These are phyloP conservation scores for Ictalurus furcatus DNA, from an alignment of 2,113 vertebrate species.

Conservation along the genomic window DNA sequence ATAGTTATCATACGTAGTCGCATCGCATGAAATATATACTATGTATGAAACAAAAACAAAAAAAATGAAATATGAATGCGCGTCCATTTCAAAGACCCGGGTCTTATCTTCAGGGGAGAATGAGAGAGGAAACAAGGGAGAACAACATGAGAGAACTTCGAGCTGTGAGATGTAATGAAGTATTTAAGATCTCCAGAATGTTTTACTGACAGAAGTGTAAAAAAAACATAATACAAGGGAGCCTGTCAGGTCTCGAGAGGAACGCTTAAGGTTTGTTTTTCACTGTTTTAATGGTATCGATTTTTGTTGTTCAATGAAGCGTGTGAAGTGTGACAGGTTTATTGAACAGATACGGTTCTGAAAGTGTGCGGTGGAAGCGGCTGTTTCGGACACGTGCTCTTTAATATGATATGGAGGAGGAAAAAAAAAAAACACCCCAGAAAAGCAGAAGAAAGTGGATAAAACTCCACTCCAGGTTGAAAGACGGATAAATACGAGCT, in stretches of 20 bases:
- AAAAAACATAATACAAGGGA: conserved; percentile 66
- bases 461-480: conserved; percentile 58
- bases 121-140: conserved; percentile 44
- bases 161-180: conserved; percentile 71
- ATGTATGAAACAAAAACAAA: background rate
- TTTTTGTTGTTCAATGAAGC: conserved; percentile 74
- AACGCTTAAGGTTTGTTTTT: conserved; percentile 66
- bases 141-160: conserved; percentile 54
- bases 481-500: conserved; percentile 55
- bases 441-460: background rate
- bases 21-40: background rate
- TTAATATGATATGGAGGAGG: conserved; percentile 54
- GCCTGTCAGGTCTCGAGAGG: conserved; percentile 67
- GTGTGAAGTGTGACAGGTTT: conserved; percentile 75
- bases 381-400: conserved; percentile 65
- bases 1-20: background rate
- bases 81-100: background rate
- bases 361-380: conserved; percentile 44
- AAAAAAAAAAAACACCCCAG: too few species aligned
- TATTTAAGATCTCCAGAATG: conserved; percentile 74
- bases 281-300: conserved; percentile 77
- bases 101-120: background rate
- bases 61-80: background rate
- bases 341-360: conserved; percentile 65
- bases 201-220: conserved; percentile 74